Evolutionary conservation across 2,888 invertebrate species (phyloP).

Genomic region (Xylota segnis): DNA sequence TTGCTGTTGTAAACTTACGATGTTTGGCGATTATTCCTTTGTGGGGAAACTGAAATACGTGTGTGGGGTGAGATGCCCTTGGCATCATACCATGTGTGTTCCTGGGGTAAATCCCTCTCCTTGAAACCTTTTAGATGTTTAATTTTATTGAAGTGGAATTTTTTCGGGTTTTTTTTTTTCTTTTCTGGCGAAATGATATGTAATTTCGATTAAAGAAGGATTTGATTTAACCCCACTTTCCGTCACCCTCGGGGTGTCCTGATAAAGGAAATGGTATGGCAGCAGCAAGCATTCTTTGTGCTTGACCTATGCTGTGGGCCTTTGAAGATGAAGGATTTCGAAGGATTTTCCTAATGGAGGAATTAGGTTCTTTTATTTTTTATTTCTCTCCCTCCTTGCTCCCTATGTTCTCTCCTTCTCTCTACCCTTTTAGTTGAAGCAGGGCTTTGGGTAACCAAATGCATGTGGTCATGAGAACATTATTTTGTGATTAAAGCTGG

Average conservation of each 20-base stretch:
- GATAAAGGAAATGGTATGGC: not conserved
- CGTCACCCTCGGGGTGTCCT: not conserved
- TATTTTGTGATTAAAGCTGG: constrained; percentile 49
- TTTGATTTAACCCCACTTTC: constrained; percentile 6
- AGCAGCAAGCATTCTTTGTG: constrained; percentile 33
- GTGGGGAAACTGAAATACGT: not conserved
- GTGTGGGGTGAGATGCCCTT: constrained; percentile 1
- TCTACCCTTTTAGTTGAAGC: too few species aligned
- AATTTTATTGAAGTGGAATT: constrained; percentile 55
- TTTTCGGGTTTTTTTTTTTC: constrained; percentile 22
- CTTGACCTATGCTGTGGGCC: constrained; percentile 54
- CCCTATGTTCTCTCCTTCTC: too few species aligned
- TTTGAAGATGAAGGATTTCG: constrained; percentile 62
- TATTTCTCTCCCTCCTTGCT: constrained; percentile 5
- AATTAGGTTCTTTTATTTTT: constrained; percentile 44
- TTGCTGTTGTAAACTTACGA: constrained; percentile 32
- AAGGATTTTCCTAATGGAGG: constrained; percentile 68
- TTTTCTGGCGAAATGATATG: constrained; percentile 26
- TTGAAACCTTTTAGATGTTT: constrained; percentile 37
- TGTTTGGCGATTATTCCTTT: constrained; percentile 38
- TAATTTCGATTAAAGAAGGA: constrained; percentile 42
- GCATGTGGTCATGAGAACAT: constrained; percentile 58
- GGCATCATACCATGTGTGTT: constrained; percentile 18
- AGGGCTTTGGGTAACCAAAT: constrained; percentile 37
- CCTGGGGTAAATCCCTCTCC: constrained; percentile 22